phyloP scores from a whole-genome alignment of 2,888 invertebrate genomes.

The Shargacucullia verbasci region DNA sequence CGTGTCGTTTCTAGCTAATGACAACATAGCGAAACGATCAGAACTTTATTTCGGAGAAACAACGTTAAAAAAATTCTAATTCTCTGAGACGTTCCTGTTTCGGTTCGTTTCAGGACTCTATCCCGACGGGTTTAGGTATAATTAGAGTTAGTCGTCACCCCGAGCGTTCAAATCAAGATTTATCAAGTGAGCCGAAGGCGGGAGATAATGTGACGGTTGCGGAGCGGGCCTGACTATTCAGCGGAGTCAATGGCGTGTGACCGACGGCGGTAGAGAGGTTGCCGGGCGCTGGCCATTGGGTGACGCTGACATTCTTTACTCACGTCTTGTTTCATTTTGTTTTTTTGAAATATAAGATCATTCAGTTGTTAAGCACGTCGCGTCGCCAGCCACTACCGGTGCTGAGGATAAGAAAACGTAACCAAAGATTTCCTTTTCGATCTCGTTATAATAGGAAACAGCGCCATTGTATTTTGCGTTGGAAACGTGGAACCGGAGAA shows the following conservation, averaged over 20 bases:
- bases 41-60: constrained; percentile 36
- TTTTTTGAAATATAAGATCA: constrained; percentile 62
- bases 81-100: constrained; percentile 40
- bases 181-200: constrained; percentile 71
- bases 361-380: constrained; percentile 67
- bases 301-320: constrained; percentile 84
- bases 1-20: constrained; percentile 67
- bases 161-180: constrained; percentile 72
- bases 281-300: constrained; percentile 73
- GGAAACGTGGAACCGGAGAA: constrained; percentile 46
- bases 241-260: constrained; percentile 87
- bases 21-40: constrained; percentile 55
- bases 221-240: constrained; percentile 80
- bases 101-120: constrained; percentile 38
- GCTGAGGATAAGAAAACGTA: constrained; percentile 53
- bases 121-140: constrained; percentile 57
- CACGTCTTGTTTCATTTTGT: constrained; percentile 76
- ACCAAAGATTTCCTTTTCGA: constrained; percentile 40
- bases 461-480: constrained; percentile 47
- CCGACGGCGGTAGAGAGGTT: constrained; percentile 80
- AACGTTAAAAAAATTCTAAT: constrained; percentile 38
- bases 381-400: constrained; percentile 49
- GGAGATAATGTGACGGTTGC: constrained; percentile 77
- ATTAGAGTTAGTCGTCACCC: constrained; percentile 69
- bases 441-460: constrained; percentile 42